These are phyloP conservation scores for Leiothrix lutea DNA, from an alignment of 2,113 vertebrate species.

Conservation along the genomic window DNA sequence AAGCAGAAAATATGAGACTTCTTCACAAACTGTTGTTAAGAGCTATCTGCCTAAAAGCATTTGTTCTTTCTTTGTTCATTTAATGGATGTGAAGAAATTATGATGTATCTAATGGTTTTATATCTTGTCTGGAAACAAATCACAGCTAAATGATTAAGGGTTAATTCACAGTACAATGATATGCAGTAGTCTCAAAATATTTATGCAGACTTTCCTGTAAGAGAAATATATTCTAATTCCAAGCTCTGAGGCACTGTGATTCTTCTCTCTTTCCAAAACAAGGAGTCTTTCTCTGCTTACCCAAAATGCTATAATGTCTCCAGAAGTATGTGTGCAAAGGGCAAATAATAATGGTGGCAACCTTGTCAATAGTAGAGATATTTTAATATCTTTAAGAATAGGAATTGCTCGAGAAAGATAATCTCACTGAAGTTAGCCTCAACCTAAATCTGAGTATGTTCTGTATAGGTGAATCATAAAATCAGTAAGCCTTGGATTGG, in stretches of 20 bases:
- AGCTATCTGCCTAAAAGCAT: neutral
- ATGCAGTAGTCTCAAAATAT: neutral
- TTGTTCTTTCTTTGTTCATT: neutral
- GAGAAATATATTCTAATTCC: neutral
- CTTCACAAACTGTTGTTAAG: neutral
- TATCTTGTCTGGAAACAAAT: neutral
- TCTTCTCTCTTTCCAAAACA: neutral
- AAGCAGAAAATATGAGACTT: neutral
- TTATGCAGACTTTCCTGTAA: neutral
- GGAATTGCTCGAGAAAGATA: neutral
- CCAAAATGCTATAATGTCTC: neutral
- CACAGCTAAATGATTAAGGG: neutral
- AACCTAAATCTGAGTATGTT: neutral
- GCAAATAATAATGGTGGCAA: neutral
- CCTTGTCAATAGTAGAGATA: neutral
- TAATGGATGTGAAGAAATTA: neutral
- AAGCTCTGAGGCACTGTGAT: neutral
- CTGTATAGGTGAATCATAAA: neutral
- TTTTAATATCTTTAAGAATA: neutral
- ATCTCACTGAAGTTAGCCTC: neutral
- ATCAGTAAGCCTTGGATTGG: neutral
- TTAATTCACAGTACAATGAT: neutral
- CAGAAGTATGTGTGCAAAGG: neutral
- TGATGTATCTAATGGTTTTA: neutral
- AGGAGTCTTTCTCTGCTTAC: neutral